phyloP scores from a whole-genome alignment of 2,797 vertebrate genomes.

The Varecia variegata region DNA sequence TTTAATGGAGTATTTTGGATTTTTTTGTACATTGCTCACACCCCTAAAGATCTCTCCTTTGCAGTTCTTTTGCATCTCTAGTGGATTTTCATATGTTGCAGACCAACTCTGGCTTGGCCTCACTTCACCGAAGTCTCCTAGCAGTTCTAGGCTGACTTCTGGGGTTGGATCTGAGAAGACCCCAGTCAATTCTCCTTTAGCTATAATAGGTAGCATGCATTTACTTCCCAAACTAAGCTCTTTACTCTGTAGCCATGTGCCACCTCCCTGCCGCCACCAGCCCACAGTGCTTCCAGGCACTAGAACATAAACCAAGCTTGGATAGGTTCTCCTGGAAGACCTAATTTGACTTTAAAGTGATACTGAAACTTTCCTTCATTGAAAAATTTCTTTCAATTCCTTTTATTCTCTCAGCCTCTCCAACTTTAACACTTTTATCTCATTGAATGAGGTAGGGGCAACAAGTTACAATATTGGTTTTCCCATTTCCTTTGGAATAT shows the following conservation, averaged over 20 bases:
- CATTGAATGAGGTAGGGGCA: not conserved
- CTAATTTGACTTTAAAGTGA: not conserved
- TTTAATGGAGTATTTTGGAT: not conserved
- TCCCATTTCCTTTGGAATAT: constrained; percentile 15
- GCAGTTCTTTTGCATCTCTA: not conserved
- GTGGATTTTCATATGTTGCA: not conserved
- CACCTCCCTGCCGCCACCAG: not conserved
- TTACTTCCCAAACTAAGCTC: not conserved
- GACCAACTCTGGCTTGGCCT: not conserved
- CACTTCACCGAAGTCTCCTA: not conserved
- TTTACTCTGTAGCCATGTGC: not conserved
- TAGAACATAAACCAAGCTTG: not conserved
- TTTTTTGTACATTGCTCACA: not conserved
- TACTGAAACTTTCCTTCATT: not conserved
- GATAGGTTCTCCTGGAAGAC: not conserved
- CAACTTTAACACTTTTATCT: not conserved
- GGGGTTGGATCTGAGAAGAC: not conserved
- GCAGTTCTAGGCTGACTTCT: not conserved
- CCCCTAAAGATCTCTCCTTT: not conserved
- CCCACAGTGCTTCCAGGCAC: not conserved
- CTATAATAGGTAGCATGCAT: not conserved
- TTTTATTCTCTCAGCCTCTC: not conserved
- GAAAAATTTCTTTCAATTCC: not conserved
- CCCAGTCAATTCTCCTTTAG: not conserved
- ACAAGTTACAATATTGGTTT: not conserved